phyloP scores from a whole-genome alignment of 2,888 invertebrate species.

The Keiferia lycopersicella region DNA sequence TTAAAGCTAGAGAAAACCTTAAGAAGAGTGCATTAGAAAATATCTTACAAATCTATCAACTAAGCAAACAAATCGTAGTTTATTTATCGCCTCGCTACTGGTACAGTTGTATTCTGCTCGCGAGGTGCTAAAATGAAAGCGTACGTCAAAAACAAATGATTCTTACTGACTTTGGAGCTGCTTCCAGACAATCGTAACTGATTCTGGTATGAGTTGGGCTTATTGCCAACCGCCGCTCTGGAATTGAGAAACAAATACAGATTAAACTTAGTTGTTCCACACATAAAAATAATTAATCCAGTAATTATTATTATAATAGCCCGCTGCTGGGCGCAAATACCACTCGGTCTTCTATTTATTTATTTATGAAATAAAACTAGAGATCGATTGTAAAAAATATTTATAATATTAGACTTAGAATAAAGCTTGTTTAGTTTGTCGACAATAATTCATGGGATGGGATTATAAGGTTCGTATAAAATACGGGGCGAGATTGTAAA shows the following conservation, averaged over 20 bases:
- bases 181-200: slow-evolving; percentile 81
- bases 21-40: background rate
- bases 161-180: slow-evolving; percentile 99
- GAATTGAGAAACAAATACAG: slow-evolving; percentile 44
- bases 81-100: slow-evolving; percentile 20
- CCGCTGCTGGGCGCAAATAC: no score
- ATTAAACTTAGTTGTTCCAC: background rate
- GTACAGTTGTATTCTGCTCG: slow-evolving; percentile 8
- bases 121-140: slow-evolving; percentile 60
- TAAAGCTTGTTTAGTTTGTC: no score
- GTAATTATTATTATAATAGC: no score
- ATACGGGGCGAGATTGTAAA: no score
- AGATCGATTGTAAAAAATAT: no score
- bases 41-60: slow-evolving; percentile 5
- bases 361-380: no score
- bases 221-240: slow-evolving; percentile 79
- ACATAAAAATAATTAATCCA: no score
- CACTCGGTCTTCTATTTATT: no score
- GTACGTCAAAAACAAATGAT: slow-evolving; percentile 83
- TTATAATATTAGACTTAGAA: no score
- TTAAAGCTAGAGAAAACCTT: background rate
- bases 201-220: slow-evolving; percentile 77
- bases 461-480: no score
- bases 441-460: no score
- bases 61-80: background rate